These are phyloP conservation scores for Aporrectodea caliginosa DNA, from an alignment of 1,140 invertebrate species.

Conservation along the genomic window DNA sequence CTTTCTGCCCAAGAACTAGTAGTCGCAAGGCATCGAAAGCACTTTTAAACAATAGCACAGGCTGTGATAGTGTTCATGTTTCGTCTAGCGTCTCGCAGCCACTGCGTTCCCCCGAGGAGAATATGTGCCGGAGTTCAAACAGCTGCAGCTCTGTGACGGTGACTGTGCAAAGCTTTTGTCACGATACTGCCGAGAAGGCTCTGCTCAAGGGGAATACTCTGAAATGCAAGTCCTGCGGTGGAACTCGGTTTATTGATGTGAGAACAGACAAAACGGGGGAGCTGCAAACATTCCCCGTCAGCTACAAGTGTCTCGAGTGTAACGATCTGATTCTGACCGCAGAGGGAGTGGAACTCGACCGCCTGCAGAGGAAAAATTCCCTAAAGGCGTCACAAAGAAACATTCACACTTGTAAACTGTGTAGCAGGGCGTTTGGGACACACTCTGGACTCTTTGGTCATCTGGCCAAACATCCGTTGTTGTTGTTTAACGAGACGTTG, in stretches of 20 bases:
- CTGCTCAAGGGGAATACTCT: too few relatives aligned
- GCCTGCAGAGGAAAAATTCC: neutral
- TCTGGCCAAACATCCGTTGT: neutral
- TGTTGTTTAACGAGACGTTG: neutral
- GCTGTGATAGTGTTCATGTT: too few relatives aligned
- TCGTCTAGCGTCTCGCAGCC: too few relatives aligned
- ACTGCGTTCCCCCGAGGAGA: too few relatives aligned
- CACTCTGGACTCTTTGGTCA: neutral
- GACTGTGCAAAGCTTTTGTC: too few relatives aligned
- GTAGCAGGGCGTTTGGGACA: neutral
- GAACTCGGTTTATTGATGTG: neutral
- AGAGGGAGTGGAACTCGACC: neutral
- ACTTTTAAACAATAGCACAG: too few relatives aligned
- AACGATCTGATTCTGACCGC: neutral
- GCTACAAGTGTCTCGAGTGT: neutral
- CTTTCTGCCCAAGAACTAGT: too few relatives aligned
- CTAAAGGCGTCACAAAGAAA: neutral
- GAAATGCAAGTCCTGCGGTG: neutral
- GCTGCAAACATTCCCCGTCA: neutral
- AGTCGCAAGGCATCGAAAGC: too few relatives aligned
- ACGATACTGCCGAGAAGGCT: too few relatives aligned
- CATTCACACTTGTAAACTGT: neutral
- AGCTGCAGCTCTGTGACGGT: too few relatives aligned
- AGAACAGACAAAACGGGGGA: neutral
- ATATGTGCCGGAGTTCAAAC: too few relatives aligned